These are phyloP conservation scores for Daktulosphaira vitifoliae DNA, from an alignment of 1,140 invertebrate species.

Conservation along the genomic window DNA sequence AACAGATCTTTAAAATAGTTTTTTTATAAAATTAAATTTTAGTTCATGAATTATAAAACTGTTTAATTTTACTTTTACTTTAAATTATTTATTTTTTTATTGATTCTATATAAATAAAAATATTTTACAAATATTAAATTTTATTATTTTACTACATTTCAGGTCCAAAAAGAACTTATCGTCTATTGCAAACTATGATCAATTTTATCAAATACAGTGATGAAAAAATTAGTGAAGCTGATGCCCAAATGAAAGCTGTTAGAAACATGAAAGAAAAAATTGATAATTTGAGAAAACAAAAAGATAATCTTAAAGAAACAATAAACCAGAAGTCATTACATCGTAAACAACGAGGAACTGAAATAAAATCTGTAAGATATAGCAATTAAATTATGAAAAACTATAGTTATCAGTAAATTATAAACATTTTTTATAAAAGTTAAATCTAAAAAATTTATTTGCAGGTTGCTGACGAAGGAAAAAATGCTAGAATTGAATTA, in stretches of 20 bases:
- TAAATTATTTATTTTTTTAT: no score
- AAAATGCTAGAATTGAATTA: not conserved
- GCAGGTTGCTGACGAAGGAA: not conserved
- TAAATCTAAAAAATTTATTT: no score
- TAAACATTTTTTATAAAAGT: no score
- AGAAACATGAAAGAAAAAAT: slow-evolving; percentile 23
- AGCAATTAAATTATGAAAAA: no score
- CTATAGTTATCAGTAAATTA: no score
- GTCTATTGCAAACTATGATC: slow-evolving; percentile 17
- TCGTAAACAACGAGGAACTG: slow-evolving; percentile 5
- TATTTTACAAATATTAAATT: no score
- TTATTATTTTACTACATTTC: no score
- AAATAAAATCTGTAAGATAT: slow-evolving; percentile 5
- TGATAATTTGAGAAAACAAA: slow-evolving; percentile 19
- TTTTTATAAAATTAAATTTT: not conserved
- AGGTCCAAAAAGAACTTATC: slow-evolving; percentile 13
- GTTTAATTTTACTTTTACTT: no score
- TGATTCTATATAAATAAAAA: no score
- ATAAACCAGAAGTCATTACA: slow-evolving; percentile 11
- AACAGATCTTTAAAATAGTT: not conserved
- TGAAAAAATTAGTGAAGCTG: slow-evolving; percentile 22
- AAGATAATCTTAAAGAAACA: not conserved
- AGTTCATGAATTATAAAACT: no score
- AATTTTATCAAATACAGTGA: slow-evolving; percentile 27
- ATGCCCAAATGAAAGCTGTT: slow-evolving; percentile 19